Evolutionary conservation across 2,113 vertebrate genomes (phyloP).

Genomic region (Nothocercus julius): DNA sequence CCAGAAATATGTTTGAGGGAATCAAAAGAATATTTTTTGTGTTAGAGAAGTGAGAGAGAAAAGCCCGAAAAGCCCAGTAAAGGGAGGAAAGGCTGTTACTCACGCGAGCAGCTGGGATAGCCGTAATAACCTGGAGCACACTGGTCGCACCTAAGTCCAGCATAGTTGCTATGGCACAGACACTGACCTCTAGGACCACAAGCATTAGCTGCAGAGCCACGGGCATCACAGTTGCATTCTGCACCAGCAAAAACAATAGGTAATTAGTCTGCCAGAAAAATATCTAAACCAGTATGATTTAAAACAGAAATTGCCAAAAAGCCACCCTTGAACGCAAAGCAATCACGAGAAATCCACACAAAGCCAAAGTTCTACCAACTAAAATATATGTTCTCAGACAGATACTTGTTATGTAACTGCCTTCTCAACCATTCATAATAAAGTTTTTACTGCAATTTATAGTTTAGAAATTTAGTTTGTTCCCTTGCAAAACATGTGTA

Average conservation of each 20-base stretch:
- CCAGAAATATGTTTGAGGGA: background rate
- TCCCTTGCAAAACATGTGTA: background rate
- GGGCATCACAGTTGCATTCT: constrained; percentile 77
- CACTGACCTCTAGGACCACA: constrained; percentile 76
- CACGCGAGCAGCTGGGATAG: constrained; percentile 81
- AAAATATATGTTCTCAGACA: background rate
- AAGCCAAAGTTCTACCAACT: background rate
- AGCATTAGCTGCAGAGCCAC: constrained; percentile 70
- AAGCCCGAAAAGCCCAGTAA: no score
- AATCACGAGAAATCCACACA: background rate
- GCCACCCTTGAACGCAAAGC: background rate
- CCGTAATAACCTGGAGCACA: constrained; percentile 78
- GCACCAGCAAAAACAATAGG: background rate
- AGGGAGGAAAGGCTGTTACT: constrained; percentile 22
- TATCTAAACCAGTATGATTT: background rate
- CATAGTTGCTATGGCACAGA: constrained; percentile 68
- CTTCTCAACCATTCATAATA: background rate
- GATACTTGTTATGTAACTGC: background rate
- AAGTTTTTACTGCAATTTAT: background rate
- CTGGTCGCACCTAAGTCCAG: constrained; percentile 72
- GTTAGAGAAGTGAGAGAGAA: background rate
- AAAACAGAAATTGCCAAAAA: background rate
- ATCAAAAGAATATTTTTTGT: background rate
- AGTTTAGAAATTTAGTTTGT: background rate
- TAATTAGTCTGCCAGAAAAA: background rate